phyloP scores from a whole-genome alignment of 2,113 vertebrate genomes.

The Charina bottae region DNA sequence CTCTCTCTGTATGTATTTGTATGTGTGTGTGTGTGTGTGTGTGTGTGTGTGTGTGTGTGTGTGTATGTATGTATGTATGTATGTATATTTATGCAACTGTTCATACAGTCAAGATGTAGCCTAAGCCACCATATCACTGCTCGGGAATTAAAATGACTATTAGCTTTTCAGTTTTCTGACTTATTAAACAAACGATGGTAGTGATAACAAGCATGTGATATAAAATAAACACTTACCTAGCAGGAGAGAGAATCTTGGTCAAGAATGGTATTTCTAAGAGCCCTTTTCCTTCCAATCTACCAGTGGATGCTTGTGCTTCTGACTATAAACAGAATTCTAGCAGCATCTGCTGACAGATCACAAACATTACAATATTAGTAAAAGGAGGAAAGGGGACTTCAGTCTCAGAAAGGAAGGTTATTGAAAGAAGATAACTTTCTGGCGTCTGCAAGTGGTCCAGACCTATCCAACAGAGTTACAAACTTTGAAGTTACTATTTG shows the following conservation, averaged over 20 bases:
- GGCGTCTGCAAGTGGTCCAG: not conserved
- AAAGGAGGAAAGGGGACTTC: not conserved
- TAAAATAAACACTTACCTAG: not conserved
- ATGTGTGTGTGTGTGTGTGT: too few relatives aligned
- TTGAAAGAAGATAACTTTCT: not conserved
- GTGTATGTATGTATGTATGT: too few relatives aligned
- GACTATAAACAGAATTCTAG: not conserved
- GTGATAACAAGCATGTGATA: not conserved
- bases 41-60: too few relatives aligned
- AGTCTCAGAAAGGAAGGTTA: not conserved
- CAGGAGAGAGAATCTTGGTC: not conserved
- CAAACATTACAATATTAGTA: not conserved
- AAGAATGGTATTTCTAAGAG: not conserved
- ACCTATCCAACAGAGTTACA: not conserved
- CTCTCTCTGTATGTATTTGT: too few relatives aligned
- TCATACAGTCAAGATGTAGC: not conserved
- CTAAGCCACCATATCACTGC: not conserved
- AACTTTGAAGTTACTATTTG: not conserved
- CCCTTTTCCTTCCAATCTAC: not conserved
- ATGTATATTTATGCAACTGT: too few relatives aligned
- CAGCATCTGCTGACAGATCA: not conserved
- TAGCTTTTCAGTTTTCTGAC: not conserved
- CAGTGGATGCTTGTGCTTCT: not conserved
- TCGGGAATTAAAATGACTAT: not conserved
- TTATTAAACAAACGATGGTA: not conserved